Percentiles rank a stretch among this genome's conserved stretches.
These are phyloP conservation scores for Trissoscelio sp. DNA, from an alignment of 2,888 invertebrate genomes.

Conservation along the genomic window DNA sequence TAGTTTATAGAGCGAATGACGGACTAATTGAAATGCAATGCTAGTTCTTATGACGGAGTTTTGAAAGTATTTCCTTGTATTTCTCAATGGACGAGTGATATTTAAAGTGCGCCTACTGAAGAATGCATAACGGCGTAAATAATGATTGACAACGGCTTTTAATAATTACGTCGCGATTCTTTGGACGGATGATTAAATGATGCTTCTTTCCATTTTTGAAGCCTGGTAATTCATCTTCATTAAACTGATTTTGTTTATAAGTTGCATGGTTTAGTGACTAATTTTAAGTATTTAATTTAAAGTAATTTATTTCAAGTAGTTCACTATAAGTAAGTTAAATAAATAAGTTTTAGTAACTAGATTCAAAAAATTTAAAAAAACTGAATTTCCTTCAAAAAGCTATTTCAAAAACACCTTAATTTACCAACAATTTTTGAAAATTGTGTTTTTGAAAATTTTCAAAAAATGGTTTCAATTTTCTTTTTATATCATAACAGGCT, in stretches of 20 bases:
- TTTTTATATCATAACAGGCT: no score
- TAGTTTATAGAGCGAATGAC: no score
- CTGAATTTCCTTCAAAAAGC: no score
- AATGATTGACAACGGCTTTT: constrained; percentile 43
- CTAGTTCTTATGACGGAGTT: constrained; percentile 9
- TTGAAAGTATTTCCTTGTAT: constrained; percentile 33
- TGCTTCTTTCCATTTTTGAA: constrained; percentile 5
- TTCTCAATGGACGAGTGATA: neutral
- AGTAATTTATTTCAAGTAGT: no score
- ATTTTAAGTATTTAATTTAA: no score
- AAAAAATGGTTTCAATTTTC: no score
- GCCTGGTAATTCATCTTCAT: constrained; percentile 36
- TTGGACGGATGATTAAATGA: constrained; percentile 23
- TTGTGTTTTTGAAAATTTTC: no score
- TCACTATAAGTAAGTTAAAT: no score
- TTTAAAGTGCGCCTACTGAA: neutral
- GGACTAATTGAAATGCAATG: constrained; percentile 5
- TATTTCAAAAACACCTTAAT: no score
- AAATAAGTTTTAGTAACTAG: no score
- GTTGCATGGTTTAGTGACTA: constrained; percentile 43
- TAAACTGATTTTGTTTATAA: constrained; percentile 33
- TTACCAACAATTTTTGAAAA: no score
- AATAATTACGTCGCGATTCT: constrained; percentile 12
- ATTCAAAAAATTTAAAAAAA: no score
- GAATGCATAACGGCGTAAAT: constrained; percentile 20